A percentile compares a stretch with the other conserved stretches of the same genome.
Evolutionary conservation across 64 coral and sea anemone genomes (phyloP).

Genomic region (Stichodactyla mertensii): DNA sequence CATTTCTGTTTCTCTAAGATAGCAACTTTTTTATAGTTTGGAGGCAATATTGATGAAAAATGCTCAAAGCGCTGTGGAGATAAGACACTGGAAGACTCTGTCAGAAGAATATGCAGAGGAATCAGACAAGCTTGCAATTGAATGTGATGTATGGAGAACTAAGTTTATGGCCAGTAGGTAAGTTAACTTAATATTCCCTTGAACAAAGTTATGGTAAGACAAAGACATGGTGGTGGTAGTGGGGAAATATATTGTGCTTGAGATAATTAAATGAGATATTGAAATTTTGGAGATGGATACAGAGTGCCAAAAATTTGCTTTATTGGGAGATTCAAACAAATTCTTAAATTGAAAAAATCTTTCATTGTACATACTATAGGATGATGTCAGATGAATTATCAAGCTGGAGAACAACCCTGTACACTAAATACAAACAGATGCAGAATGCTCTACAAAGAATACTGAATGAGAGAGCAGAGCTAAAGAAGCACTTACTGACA

Average conservation of each 20-base stretch:
- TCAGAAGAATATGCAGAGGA: slow-evolving; percentile 90
- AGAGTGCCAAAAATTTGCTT: no score
- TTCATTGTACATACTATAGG: slow-evolving; percentile 20
- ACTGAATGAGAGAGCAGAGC: slow-evolving; percentile 67
- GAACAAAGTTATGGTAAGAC: not conserved
- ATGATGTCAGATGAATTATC: slow-evolving; percentile 99
- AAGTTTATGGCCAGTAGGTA: slow-evolving; percentile 99
- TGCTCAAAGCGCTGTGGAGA: slow-evolving; percentile 68
- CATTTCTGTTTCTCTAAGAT: not conserved
- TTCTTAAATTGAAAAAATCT: no score
- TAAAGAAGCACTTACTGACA: slow-evolving; percentile 60
- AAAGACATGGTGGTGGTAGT: no score
- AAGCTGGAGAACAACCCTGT: slow-evolving; percentile 76
- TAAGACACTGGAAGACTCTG: slow-evolving; percentile 75
- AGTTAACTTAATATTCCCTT: not conserved
- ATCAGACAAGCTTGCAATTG: slow-evolving; percentile 82
- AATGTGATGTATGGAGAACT: slow-evolving; percentile 99
- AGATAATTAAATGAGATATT: no score
- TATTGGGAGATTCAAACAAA: no score
- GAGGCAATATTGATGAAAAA: slow-evolving; percentile 56
- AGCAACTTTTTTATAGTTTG: slow-evolving; percentile 17
- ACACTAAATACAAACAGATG: slow-evolving; percentile 63
- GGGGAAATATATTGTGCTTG: no score
- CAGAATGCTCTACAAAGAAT: slow-evolving; percentile 85
- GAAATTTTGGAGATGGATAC: no score